Percentiles rank a stretch among this genome's conserved stretches.
phyloP scores from a whole-genome alignment of 1,140 invertebrate species.

The Daktulosphaira vitifoliae region DNA sequence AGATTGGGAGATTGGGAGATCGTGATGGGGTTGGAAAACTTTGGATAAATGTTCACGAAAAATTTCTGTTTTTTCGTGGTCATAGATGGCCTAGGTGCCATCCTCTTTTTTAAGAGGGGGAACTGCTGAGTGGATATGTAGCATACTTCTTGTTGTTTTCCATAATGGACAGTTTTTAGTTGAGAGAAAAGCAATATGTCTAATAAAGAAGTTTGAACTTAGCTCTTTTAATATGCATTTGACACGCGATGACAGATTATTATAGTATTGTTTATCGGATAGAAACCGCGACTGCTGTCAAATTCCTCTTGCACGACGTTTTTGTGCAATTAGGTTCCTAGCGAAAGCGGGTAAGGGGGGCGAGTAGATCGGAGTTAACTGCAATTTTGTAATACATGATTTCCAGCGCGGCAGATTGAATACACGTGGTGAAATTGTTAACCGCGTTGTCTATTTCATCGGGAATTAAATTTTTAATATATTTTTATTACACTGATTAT shows the following conservation, averaged over 20 bases:
- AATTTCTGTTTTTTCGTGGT: not conserved
- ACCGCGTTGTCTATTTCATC: not conserved
- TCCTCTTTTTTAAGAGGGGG: not conserved
- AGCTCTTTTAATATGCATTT: not conserved
- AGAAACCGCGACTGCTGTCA: not conserved
- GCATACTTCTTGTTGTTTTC: not conserved
- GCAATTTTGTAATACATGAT: not conserved
- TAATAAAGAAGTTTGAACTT: conserved; percentile 33
- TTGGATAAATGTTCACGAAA: no score
- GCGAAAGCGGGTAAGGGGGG: not conserved
- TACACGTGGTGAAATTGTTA: not conserved
- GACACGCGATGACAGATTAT: not conserved
- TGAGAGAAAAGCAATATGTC: not conserved
- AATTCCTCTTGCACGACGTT: not conserved
- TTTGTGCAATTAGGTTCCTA: not conserved
- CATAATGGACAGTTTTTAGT: not conserved
- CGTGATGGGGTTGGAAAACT: no score
- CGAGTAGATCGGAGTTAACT: not conserved
- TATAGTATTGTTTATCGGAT: not conserved
- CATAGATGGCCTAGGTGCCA: not conserved
- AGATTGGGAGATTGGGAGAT: not conserved
- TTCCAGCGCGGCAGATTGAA: not conserved
- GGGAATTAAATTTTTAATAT: no score
- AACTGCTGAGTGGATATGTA: not conserved
- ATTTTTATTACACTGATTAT: no score